Conservation (phyloP, 2,113 vertebrate genomes). For the Pygathrix nemaeus region DNA sequence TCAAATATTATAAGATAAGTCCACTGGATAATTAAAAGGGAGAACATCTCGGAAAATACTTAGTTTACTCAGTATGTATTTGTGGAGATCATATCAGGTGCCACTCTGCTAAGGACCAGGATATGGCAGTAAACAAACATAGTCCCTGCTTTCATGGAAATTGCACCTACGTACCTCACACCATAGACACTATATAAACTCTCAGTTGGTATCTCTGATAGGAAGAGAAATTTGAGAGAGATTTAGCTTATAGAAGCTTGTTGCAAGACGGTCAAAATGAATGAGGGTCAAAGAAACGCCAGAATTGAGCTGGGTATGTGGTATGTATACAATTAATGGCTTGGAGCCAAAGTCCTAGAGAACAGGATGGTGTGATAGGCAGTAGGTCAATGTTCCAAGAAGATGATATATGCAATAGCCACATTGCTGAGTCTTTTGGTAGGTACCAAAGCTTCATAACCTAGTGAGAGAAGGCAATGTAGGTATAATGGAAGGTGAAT, state of each 20-base stretch:
- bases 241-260: neutral
- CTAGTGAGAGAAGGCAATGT: neutral
- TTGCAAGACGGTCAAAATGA: neutral
- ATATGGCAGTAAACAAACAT: neutral
- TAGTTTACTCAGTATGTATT: neutral
- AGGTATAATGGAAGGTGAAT: neutral
- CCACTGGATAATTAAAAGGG: neutral
- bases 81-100: neutral
- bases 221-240: neutral
- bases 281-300: neutral
- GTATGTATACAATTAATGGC: neutral
- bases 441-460: neutral
- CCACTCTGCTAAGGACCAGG: neutral
- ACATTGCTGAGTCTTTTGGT: neutral
- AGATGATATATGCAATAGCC: neutral
- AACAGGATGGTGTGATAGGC: accelerated
- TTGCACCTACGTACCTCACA: neutral
- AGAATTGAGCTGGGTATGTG: neutral
- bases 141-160: neutral
- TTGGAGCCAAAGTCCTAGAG: neutral
- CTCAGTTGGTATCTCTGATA: neutral
- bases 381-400: no score
- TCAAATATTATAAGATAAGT: accelerated
- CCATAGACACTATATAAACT: neutral
- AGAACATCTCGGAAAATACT: neutral